Evolutionary conservation across 2,797 vertebrate genomes (phyloP).

Genomic region (Gymnodraco acuticeps): DNA sequence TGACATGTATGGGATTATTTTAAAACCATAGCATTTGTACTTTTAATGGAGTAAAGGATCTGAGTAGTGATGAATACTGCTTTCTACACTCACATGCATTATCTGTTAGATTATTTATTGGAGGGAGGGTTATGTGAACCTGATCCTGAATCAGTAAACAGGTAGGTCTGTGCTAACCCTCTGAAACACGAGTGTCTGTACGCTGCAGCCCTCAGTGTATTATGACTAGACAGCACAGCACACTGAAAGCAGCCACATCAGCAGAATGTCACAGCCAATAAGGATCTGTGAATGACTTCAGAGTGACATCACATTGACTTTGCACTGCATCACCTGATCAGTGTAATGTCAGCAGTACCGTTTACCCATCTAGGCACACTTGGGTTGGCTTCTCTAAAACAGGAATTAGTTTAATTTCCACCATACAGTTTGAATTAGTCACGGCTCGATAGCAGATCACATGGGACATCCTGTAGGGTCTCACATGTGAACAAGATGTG

Average conservation of each 20-base stretch:
- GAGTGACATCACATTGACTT: conserved; percentile 31
- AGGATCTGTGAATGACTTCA: conserved; percentile 32
- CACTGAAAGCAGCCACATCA: conserved; percentile 54
- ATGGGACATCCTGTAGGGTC: background rate
- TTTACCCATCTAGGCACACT: background rate
- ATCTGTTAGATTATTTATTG: conserved; percentile 54
- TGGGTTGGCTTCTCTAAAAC: background rate
- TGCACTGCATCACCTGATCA: conserved; percentile 9
- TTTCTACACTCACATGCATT: background rate
- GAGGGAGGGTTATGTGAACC: conserved; percentile 35
- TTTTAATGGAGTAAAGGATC: no score
- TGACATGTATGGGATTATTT: no score
- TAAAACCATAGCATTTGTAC: no score
- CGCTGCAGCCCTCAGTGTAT: background rate
- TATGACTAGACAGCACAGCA: conserved; percentile 9
- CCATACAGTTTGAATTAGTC: background rate
- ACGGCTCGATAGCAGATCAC: background rate
- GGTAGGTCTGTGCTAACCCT: conserved; percentile 37
- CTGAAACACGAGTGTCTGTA: conserved; percentile 58
- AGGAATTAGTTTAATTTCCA: background rate
- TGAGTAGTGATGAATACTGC: background rate
- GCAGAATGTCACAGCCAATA: conserved; percentile 20
- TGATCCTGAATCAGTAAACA: conserved; percentile 45
- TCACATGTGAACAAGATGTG: background rate
- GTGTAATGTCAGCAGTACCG: background rate